Evolutionary conservation across 2,888 invertebrate species (phyloP), one percentile per base, ranked within the genome.

Genomic region (Shargacucullia verbasci): DNA sequence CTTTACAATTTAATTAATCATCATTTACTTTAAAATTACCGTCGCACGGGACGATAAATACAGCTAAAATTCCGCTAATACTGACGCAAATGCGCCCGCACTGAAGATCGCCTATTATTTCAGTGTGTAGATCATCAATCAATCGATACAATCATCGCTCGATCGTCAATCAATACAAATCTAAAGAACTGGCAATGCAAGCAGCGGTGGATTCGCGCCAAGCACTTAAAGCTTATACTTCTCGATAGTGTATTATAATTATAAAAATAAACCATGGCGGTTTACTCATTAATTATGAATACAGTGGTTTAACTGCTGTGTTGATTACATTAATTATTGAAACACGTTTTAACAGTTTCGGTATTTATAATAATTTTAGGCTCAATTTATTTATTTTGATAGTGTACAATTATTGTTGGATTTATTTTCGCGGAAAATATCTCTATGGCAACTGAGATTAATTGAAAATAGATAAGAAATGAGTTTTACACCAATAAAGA

Each of bases 281-380:
- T 14, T 9, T 25, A 29, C 43, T 48, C 29, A 61, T 70, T 57
- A 61, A 40, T 59, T 53, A 65, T 58, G 43, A 47, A 66, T 55
- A 12, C 33, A 39, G 63, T 69, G 50, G 65, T 40, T 15, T 59
- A 55, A 40, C n/a, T n/a, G 35, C 11, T 54, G 47, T 59, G 47
- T 66, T 66, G 45, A 66, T 70, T 46, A 57, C 29, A 63, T 59
- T 59, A 52, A 70, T 59, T 10, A 65, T 55, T 61, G 35, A 58
- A 61, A 50, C 46, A 34, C 11, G 20, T 45, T 55, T 39, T 43
- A 50, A 38, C 15, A 45, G 33, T 48, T 38, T 31, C 25, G 9
- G 27, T 0, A 46, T 46, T 54, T 44, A 46, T 31, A 46, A 20
- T 46, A 54, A 14, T 35, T 54, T 39, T 47, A 33, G 34, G 37